Percentiles rank a stretch among this genome's conserved stretches.
Conservation (phyloP, 2,797 vertebrate genomes). For the Bradypus variegatus region DNA sequence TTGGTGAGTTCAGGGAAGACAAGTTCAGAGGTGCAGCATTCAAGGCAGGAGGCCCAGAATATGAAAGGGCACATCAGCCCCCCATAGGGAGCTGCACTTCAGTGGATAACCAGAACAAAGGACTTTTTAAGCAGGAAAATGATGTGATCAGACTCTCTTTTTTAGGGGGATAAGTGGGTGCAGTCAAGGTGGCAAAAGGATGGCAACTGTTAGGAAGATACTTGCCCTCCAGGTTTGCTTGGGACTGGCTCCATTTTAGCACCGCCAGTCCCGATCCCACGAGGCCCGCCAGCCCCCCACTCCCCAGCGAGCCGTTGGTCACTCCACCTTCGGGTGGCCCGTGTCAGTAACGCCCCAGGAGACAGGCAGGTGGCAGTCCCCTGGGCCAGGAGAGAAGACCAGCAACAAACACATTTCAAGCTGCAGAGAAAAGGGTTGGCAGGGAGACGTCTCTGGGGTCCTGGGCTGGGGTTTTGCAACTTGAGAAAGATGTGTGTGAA, state of each 20-base stretch:
- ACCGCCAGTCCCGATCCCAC: not conserved
- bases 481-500: not conserved
- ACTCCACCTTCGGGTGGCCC: not conserved
- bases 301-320: not conserved
- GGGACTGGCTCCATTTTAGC: not conserved
- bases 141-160: not conserved
- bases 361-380: not conserved
- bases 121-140: not conserved
- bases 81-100: not conserved
- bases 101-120: not conserved
- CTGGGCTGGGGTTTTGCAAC: not conserved
- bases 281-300: not conserved
- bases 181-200: not conserved
- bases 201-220: not conserved
- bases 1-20: not conserved
- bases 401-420: not conserved
- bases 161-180: no score
- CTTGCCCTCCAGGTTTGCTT: not conserved
- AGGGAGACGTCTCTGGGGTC: not conserved
- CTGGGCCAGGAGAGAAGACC: not conserved
- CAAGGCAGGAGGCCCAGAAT: not conserved
- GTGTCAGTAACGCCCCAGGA: not conserved
- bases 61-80: not conserved
- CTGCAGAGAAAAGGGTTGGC: not conserved
- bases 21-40: not conserved